These are phyloP conservation scores for Tanypteryx hageni DNA, from an alignment of 2,888 invertebrate genomes.

Conservation along the genomic window DNA sequence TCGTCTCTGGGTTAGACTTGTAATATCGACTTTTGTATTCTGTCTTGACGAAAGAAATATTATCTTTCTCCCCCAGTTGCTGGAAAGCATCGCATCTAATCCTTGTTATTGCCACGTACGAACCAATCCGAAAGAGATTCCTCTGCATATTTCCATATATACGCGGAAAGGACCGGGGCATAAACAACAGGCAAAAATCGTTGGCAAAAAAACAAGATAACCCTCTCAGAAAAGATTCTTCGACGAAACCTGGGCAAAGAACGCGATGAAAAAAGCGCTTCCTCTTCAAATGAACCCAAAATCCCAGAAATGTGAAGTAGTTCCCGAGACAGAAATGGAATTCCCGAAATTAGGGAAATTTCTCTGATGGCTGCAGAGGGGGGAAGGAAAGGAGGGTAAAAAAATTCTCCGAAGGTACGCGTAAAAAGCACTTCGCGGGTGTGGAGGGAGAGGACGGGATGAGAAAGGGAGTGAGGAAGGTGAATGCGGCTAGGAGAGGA, in stretches of 20 bases:
- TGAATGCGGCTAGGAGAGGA: neutral
- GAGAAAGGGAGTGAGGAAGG: neutral
- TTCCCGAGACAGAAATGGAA: slow-evolving; percentile 10
- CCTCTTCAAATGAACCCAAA: neutral
- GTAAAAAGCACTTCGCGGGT: neutral
- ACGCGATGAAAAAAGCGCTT: neutral
- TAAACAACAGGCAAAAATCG: no score
- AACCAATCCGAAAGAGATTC: no score
- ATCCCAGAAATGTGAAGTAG: neutral
- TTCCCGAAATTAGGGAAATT: slow-evolving; percentile 5
- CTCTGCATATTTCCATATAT: no score
- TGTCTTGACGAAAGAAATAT: no score
- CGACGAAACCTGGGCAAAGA: neutral
- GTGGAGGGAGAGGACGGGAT: neutral
- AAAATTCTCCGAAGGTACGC: neutral
- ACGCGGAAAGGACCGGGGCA: no score
- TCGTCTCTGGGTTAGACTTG: no score
- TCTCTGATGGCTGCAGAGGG: neutral
- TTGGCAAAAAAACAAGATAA: no score
- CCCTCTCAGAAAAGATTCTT: no score
- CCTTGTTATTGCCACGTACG: no score
- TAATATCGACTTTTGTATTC: no score
- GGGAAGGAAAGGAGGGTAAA: neutral
- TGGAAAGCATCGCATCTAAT: no score
- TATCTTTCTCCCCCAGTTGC: no score